phyloP scores from a whole-genome alignment of 2,113 vertebrate species.

The Grammomys dolichurus region DNA sequence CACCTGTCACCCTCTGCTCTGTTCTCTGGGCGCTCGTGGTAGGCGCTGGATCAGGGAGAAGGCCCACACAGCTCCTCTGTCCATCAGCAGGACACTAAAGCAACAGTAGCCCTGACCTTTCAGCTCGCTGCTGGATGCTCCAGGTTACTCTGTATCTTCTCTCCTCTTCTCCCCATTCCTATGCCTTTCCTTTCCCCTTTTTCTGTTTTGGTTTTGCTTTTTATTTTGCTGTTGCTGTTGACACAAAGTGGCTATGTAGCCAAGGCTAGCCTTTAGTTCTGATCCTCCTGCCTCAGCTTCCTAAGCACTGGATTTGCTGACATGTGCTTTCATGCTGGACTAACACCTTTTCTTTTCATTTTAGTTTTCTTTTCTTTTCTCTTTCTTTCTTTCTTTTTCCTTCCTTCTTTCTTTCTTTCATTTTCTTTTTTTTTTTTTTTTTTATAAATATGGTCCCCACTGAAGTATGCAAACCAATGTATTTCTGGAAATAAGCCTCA shows the following conservation, averaged over 20 bases:
- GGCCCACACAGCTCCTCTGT: background rate
- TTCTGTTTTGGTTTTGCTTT: background rate
- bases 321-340: background rate
- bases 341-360: background rate
- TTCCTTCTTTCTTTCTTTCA: too few relatives aligned
- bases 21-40: background rate
- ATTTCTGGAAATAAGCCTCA: background rate
- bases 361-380: too few relatives aligned
- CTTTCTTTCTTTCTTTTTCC: too few relatives aligned
- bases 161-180: background rate
- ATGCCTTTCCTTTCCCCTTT: too few relatives aligned
- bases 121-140: background rate
- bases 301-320: background rate
- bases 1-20: background rate
- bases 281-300: background rate
- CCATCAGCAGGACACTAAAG: background rate
- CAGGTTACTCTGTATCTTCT: background rate
- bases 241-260: background rate
- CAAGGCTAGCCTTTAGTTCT: background rate
- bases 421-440: too few relatives aligned
- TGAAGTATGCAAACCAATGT: background rate
- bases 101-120: accelerated
- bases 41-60: background rate
- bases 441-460: background rate
- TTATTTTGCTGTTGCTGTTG: background rate